Percentiles rank a stretch among this genome's conserved stretches.
Evolutionary conservation across 2,888 invertebrate species (phyloP).

Genomic region (Epistrophella euchroma): DNA sequence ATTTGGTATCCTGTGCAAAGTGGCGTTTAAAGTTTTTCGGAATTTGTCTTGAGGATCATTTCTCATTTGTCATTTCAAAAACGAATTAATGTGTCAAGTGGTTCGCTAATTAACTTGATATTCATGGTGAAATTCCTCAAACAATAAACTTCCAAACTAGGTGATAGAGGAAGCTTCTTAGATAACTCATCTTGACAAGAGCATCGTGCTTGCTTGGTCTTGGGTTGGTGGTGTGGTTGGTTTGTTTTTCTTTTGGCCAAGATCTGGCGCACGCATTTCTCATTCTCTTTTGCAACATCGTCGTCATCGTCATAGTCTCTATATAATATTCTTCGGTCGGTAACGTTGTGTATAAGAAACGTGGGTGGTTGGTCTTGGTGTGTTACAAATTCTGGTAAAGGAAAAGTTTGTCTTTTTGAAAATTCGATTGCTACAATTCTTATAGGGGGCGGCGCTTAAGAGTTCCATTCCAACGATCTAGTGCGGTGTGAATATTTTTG

Average conservation of each 20-base stretch:
- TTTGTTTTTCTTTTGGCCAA: constrained; percentile 71
- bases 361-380: constrained; percentile 25
- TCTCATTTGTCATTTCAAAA: too few relatives aligned
- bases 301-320: neutral
- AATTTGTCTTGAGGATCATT: too few relatives aligned
- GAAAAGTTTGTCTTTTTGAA: constrained; percentile 73
- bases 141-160: neutral
- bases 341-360: constrained; percentile 11
- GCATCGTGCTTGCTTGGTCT: constrained; percentile 35
- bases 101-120: too few relatives aligned
- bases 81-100: too few relatives aligned
- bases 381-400: constrained; percentile 1
- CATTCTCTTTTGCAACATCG: constrained; percentile 56
- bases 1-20: too few relatives aligned
- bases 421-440: constrained; percentile 69
- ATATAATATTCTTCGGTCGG: neutral
- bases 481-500: constrained; percentile 77
- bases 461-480: constrained; percentile 44
- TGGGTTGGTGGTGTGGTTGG: constrained; percentile 54
- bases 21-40: too few relatives aligned
- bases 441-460: constrained; percentile 11
- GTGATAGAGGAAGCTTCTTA: constrained; percentile 18
- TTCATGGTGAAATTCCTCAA: constrained; percentile 20
- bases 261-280: constrained; percentile 71
- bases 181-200: constrained; percentile 69